Percentiles rank a stretch among this genome's conserved stretches.
These are phyloP conservation scores for Leiothrix lutea DNA, from an alignment of 2,113 vertebrate genomes.

Conservation along the genomic window DNA sequence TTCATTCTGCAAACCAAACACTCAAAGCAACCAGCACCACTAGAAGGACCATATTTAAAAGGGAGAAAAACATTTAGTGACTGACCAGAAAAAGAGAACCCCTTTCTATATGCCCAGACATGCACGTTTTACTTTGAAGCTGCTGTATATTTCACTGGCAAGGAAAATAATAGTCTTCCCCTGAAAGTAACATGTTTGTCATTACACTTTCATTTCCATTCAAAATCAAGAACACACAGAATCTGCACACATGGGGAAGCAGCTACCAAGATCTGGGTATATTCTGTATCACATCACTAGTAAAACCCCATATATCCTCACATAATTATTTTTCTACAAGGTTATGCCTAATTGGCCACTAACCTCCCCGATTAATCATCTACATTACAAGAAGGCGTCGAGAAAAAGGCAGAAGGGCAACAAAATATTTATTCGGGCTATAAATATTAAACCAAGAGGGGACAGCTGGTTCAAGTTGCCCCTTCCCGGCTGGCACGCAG, in stretches of 20 bases:
- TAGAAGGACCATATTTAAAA: background rate
- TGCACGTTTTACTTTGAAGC: background rate
- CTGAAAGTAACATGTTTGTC: background rate
- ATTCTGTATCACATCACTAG: background rate
- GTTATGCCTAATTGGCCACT: slow-evolving; percentile 71
- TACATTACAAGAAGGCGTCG: slow-evolving; percentile 5
- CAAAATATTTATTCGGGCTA: background rate
- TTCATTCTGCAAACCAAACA: slow-evolving; percentile 10
- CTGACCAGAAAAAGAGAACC: background rate
- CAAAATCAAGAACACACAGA: background rate
- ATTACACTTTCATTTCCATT: background rate
- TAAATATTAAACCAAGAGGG: background rate
- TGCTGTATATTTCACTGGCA: background rate
- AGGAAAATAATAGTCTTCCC: background rate
- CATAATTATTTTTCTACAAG: slow-evolving; percentile 66
- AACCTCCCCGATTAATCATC: slow-evolving; percentile 69
- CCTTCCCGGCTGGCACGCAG: background rate
- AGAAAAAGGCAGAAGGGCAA: slow-evolving; percentile 10
- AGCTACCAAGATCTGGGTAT: slow-evolving; percentile 32
- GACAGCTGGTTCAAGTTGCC: background rate
- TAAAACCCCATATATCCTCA: background rate
- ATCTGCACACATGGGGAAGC: background rate
- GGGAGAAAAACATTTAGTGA: background rate
- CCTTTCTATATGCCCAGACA: background rate
- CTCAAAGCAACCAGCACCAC: slow-evolving; percentile 14